These are phyloP conservation scores for Psittacula derbiana DNA, from an alignment of 2,797 vertebrate genomes.

Conservation along the genomic window DNA sequence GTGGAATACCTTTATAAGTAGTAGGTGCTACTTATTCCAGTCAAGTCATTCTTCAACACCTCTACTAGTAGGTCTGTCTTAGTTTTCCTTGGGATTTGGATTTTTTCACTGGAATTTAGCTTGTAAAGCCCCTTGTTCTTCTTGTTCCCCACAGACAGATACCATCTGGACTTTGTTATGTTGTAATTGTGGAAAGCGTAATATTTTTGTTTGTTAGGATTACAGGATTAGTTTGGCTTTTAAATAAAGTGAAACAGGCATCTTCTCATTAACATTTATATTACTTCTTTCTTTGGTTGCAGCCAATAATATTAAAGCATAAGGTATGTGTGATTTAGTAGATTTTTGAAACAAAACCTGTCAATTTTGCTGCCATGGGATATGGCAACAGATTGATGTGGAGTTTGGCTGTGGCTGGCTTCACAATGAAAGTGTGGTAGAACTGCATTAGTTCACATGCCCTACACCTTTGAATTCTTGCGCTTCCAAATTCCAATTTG, in stretches of 20 bases:
- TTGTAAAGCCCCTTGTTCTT: constrained; percentile 21
- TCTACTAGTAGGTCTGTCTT: neutral
- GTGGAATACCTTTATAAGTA: neutral
- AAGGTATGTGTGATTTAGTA: neutral
- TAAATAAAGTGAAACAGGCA: constrained; percentile 67
- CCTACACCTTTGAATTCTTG: neutral
- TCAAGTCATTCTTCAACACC: neutral
- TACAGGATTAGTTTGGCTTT: constrained; percentile 63
- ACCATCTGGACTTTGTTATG: constrained; percentile 50
- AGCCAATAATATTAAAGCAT: constrained; percentile 4
- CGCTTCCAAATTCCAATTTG: neutral
- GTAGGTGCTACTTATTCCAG: neutral
- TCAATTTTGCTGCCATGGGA: neutral
- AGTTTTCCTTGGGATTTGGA: neutral
- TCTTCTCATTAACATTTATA: constrained; percentile 81
- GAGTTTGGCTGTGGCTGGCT: neutral
- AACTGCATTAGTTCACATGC: neutral
- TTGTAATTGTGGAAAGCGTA: constrained; percentile 27
- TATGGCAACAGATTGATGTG: neutral
- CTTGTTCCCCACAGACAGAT: neutral
- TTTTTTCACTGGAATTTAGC: neutral
- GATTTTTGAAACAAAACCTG: constrained; percentile 37
- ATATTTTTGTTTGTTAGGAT: constrained; percentile 67
- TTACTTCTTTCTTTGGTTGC: constrained; percentile 70
- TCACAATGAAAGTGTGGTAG: neutral